A percentile compares a stretch with the other conserved stretches of the same genome.
Evolutionary conservation across 2,797 vertebrate genomes (phyloP).

Genomic region (Champsocephalus gunnari): DNA sequence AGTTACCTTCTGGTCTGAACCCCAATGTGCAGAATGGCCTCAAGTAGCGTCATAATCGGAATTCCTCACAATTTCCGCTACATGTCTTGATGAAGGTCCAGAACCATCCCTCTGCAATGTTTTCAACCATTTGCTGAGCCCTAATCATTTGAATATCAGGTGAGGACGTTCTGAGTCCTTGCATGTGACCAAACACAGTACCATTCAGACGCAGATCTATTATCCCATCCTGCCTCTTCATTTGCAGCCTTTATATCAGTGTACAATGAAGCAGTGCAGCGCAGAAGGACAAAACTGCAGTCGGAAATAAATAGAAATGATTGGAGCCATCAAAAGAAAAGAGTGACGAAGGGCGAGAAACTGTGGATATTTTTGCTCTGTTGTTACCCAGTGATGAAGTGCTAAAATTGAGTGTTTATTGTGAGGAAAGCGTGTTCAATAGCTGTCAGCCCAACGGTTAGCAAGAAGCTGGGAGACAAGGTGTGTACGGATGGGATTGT

Average conservation of each 20-base stretch:
- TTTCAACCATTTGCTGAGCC: conserved; percentile 2
- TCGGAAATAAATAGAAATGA: conserved; percentile 60
- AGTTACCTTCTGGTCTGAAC: not conserved
- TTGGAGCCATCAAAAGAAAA: conserved; percentile 37
- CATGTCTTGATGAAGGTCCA: not conserved
- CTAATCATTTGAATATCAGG: conserved; percentile 17
- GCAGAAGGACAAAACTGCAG: conserved; percentile 29
- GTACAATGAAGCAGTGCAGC: conserved; percentile 31
- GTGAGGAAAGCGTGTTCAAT: conserved; percentile 61
- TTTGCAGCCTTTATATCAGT: conserved; percentile 42
- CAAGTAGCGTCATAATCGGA: not conserved
- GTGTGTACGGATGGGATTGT: conserved; percentile 34
- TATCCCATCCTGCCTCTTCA: conserved; percentile 28
- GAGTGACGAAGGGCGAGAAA: conserved; percentile 41
- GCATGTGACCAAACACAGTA: conserved; percentile 28
- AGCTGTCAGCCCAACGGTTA: conserved; percentile 64
- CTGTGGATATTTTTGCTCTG: conserved; percentile 51
- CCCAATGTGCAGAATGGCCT: not conserved
- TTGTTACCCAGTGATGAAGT: conserved; percentile 51
- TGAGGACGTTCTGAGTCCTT: conserved; percentile 17
- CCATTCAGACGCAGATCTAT: conserved; percentile 15
- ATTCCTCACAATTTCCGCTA: not conserved
- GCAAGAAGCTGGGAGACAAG: conserved; percentile 69
- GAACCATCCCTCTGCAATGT: not conserved
- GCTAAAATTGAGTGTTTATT: conserved; percentile 63